A percentile compares a stretch with the other conserved stretches of the same genome.
phyloP scores from a whole-genome alignment of 1,140 invertebrate species.

The Oscheius sp. region DNA sequence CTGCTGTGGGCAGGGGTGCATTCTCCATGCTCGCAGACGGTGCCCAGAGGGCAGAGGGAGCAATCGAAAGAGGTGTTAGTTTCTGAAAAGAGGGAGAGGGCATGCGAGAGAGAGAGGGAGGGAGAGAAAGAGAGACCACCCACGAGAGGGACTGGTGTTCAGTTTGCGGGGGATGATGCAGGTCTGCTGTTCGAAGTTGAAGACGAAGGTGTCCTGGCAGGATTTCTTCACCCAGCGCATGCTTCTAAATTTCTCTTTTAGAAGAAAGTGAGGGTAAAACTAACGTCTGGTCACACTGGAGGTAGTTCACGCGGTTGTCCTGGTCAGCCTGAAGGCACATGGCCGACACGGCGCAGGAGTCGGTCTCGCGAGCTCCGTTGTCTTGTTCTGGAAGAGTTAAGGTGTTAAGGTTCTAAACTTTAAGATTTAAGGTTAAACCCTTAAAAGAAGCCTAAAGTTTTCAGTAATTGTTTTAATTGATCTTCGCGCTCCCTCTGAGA shows the following conservation, averaged over 20 bases:
- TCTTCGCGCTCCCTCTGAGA: not conserved
- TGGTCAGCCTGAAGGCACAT: slow-evolving; percentile 56
- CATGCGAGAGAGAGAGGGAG: slow-evolving; percentile 15
- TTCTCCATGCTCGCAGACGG: slow-evolving; percentile 14
- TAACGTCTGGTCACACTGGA: slow-evolving; percentile 58
- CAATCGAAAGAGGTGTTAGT: slow-evolving; percentile 25
- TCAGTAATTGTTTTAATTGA: too few species aligned
- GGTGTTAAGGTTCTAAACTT: too few species aligned
- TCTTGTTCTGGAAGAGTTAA: slow-evolving; percentile 53
- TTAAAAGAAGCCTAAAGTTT: too few species aligned
- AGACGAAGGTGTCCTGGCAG: slow-evolving; percentile 53
- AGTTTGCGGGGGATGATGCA: slow-evolving; percentile 45
- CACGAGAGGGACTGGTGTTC: slow-evolving; percentile 22
- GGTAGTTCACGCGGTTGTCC: slow-evolving; percentile 43
- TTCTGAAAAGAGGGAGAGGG: slow-evolving; percentile 10
- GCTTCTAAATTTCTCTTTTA: slow-evolving; percentile 29
- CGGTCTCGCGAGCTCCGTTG: slow-evolving; percentile 48
- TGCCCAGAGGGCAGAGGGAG: slow-evolving; percentile 29
- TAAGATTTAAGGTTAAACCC: too few species aligned
- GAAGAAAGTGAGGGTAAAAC: slow-evolving; percentile 7
- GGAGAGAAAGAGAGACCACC: slow-evolving; percentile 22
- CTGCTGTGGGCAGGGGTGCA: slow-evolving; percentile 23
- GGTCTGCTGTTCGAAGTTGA: slow-evolving; percentile 58
- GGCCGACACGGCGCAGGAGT: slow-evolving; percentile 46
- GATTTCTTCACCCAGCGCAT: slow-evolving; percentile 55